Percentiles rank a stretch among this genome's conserved stretches.
phyloP scores from a whole-genome alignment of 2,113 vertebrate species.

The Gorsachius goisagi region DNA sequence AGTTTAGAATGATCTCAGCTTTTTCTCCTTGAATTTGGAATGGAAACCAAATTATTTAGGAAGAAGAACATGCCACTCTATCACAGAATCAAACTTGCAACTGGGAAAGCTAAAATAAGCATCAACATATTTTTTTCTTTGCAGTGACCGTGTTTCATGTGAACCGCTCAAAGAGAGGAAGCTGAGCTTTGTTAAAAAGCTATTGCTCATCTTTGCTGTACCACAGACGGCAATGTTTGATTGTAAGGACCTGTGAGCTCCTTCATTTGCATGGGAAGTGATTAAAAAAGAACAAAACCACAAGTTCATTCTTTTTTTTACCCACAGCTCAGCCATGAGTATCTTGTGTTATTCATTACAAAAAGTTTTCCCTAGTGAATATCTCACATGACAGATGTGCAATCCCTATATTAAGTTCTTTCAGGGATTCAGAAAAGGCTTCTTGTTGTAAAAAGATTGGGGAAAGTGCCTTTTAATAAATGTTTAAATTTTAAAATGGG shows the following conservation, averaged over 20 bases:
- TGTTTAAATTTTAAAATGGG: not conserved
- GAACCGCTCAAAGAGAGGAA: conserved; percentile 6
- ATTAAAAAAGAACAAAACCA: not conserved
- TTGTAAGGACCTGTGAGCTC: not conserved
- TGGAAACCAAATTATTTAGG: not conserved
- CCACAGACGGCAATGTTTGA: not conserved
- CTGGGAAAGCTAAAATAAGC: not conserved
- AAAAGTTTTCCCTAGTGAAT: not conserved
- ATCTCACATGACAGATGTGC: not conserved
- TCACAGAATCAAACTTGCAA: not conserved
- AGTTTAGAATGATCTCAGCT: not conserved
- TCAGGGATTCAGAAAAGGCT: not conserved
- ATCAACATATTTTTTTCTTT: accelerated
- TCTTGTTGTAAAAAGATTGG: not conserved
- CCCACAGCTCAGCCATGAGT: not conserved
- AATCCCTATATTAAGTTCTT: not conserved
- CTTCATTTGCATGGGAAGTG: not conserved
- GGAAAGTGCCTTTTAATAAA: not conserved
- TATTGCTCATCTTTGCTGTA: not conserved
- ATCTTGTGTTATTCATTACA: not conserved
- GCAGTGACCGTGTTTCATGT: not conserved
- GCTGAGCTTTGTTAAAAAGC: not conserved
- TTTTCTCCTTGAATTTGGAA: not conserved
- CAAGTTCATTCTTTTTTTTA: not conserved
- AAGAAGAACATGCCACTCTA: not conserved